phyloP scores from a whole-genome alignment of 2,113 vertebrate genomes.

The Neotragus pygmaeus region DNA sequence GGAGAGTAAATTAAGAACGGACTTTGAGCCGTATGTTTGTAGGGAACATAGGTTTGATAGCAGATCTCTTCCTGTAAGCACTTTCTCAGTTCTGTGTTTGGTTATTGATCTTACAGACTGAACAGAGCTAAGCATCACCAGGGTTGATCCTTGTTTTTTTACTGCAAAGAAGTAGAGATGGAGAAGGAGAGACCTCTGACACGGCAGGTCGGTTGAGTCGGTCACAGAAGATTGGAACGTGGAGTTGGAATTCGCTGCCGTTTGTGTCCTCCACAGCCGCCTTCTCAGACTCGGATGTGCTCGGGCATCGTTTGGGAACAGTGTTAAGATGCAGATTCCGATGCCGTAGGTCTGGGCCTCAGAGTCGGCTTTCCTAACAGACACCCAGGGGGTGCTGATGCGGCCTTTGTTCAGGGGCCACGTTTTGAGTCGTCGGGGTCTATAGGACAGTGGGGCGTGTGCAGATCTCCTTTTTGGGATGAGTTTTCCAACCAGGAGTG shows the following conservation, averaged over 20 bases:
- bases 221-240: neutral
- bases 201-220: neutral
- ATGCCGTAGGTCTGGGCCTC: neutral
- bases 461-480: neutral
- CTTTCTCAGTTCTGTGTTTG: neutral
- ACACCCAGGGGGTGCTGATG: neutral
- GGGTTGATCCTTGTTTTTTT: neutral
- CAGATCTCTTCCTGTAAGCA: neutral
- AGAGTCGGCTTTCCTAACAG: neutral
- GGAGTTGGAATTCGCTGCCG: neutral
- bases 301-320: neutral
- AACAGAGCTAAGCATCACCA: neutral
- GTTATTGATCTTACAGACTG: neutral
- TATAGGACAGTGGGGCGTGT: neutral
- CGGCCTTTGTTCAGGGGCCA: neutral
- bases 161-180: neutral
- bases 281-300: neutral
- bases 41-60: neutral
- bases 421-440: neutral
- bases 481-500: neutral
- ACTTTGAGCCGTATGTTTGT: neutral
- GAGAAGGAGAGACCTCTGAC: neutral
- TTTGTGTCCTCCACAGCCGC: neutral
- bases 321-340: neutral
- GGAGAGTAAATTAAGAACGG: neutral